Evolutionary conservation across 2,888 invertebrate species (phyloP).

Genomic region (Cerastis leucographa): DNA sequence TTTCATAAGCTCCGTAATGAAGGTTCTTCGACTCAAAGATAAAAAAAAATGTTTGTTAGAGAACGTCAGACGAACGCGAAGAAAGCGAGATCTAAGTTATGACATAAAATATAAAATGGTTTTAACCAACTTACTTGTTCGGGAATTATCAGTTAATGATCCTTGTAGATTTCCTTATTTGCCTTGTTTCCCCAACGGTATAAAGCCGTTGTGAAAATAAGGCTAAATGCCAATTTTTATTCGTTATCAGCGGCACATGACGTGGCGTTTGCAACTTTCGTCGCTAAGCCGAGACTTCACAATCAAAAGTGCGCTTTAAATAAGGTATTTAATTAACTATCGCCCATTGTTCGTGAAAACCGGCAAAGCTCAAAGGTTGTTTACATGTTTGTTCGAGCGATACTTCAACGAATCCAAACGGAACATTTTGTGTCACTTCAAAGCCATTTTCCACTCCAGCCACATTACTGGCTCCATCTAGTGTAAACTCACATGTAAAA

Average conservation of each 20-base stretch:
- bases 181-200: too few species aligned
- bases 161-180: background rate
- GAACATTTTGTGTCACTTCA: background rate
- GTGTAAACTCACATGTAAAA: conserved; percentile 53
- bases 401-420: background rate
- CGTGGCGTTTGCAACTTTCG: background rate
- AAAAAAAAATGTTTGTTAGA: background rate
- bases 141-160: background rate
- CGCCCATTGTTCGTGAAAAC: background rate
- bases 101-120: background rate
- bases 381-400: background rate
- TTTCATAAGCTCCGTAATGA: background rate
- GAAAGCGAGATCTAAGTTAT: background rate
- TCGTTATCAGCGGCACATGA: too few species aligned
- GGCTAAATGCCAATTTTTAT: background rate
- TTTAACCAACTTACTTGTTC: background rate
- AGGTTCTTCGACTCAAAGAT: background rate
- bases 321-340: background rate
- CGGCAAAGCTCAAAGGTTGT: background rate
- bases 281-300: background rate
- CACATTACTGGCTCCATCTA: conserved; percentile 34
- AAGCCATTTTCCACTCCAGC: conserved; percentile 34
- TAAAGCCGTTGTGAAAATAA: background rate
- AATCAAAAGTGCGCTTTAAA: background rate
- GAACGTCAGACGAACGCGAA: background rate